A percentile compares a stretch with the other conserved stretches of the same genome.
Conservation (phyloP, 1,140 invertebrate genomes). For the Orius insidiosus region DNA sequence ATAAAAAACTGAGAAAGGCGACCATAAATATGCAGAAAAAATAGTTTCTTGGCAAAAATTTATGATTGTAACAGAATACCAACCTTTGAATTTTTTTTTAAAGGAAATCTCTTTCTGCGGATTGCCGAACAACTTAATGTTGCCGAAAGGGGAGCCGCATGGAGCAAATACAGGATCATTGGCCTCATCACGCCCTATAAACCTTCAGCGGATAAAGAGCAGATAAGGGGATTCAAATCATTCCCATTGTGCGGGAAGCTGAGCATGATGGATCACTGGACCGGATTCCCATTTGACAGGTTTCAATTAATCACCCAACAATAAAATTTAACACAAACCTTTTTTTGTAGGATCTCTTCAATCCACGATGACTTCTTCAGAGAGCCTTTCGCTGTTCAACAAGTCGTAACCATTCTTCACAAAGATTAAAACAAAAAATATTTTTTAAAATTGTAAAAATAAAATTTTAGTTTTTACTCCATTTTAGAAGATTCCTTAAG, state of each 20-base stretch:
- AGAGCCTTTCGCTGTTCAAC: not conserved
- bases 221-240: conserved; percentile 5
- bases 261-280: conserved; percentile 6
- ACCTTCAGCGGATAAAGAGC: not conserved
- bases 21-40: no score
- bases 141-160: conserved; percentile 4
- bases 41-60: no score
- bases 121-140: conserved; percentile 6
- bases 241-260: conserved; percentile 7
- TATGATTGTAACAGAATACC: no score
- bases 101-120: conserved; percentile 5
- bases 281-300: conserved; percentile 9
- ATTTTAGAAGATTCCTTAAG: no score
- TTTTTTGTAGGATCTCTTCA: conserved; percentile 2
- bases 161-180: conserved; percentile 7
- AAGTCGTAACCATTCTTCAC: conserved; percentile 4
- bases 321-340: not conserved
- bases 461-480: no score
- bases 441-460: no score
- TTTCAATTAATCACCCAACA: not conserved
- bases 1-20: no score
- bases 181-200: conserved; percentile 6
- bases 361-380: conserved; percentile 8
- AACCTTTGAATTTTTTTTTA: no score
- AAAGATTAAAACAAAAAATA: not conserved